phyloP scores from a whole-genome alignment of 2,797 vertebrate species.

The Oryzias dopingdopingensis region DNA sequence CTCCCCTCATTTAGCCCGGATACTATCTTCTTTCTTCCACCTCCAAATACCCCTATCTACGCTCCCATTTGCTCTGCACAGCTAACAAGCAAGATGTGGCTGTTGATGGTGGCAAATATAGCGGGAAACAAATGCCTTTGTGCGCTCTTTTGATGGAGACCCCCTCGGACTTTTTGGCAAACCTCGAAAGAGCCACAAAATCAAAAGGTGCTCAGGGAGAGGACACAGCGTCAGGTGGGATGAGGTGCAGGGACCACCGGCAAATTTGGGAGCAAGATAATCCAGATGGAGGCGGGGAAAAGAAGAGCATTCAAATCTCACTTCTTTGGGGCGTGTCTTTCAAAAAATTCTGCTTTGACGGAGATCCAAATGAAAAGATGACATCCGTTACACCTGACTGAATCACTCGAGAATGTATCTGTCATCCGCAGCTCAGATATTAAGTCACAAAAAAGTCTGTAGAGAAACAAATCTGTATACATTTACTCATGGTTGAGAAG shows the following conservation, averaged over 20 bases:
- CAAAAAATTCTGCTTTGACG: no score
- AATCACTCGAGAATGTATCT: neutral
- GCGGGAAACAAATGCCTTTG: constrained; percentile 76
- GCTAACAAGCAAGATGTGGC: constrained; percentile 75
- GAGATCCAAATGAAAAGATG: no score
- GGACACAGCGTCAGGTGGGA: constrained; percentile 41
- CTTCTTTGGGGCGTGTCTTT: neutral
- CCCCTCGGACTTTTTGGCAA: constrained; percentile 55
- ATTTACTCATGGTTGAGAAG: constrained; percentile 7
- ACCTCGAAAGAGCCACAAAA: constrained; percentile 57
- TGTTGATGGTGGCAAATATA: constrained; percentile 68
- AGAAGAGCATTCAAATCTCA: neutral
- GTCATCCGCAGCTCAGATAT: constrained; percentile 15
- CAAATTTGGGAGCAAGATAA: constrained; percentile 34
- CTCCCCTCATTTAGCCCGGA: constrained; percentile 83
- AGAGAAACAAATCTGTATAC: neutral
- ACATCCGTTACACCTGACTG: no score
- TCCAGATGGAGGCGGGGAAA: constrained; percentile 10
- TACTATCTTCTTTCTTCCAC: constrained; percentile 80
- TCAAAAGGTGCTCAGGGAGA: constrained; percentile 60
- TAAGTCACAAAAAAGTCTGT: neutral
- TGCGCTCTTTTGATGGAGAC: constrained; percentile 58
- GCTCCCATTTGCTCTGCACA: constrained; percentile 64
- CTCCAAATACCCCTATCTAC: constrained; percentile 79
- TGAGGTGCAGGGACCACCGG: constrained; percentile 36